Conservation (phyloP, 2,797 vertebrate species). For the Megalops cyprinoides region DNA sequence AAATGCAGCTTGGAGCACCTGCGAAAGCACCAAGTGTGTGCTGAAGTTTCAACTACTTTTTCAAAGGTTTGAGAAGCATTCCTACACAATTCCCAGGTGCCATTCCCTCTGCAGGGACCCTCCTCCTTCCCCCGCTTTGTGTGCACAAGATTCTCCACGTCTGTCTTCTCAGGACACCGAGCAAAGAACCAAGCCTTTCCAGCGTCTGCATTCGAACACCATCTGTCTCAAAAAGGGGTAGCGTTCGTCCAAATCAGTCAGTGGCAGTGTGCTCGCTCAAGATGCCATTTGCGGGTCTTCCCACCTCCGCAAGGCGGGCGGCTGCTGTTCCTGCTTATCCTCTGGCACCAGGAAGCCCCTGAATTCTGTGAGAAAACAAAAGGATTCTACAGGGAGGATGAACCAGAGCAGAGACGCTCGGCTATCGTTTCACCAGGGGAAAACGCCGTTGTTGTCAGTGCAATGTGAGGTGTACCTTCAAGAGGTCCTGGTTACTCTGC, state of each 20-base stretch:
- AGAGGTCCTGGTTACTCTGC: slow-evolving; percentile 37
- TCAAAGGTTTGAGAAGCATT: neutral
- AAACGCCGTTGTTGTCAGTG: slow-evolving; percentile 44
- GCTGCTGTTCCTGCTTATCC: slow-evolving; percentile 59
- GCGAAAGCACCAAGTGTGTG: neutral
- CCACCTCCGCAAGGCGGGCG: neutral
- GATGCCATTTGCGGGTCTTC: neutral
- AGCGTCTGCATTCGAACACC: neutral
- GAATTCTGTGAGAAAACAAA: slow-evolving; percentile 51
- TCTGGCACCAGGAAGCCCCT: slow-evolving; percentile 50
- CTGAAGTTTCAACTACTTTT: neutral
- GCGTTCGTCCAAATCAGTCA: neutral
- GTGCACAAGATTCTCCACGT: slow-evolving; percentile 12
- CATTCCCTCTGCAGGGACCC: slow-evolving; percentile 6
- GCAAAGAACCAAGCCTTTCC: neutral
- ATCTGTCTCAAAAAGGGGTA: neutral
- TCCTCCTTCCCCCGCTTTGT: slow-evolving; percentile 20
- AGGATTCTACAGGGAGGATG: slow-evolving; percentile 41
- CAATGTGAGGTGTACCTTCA: slow-evolving; percentile 34
- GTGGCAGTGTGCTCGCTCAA: neutral
- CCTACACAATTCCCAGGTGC: neutral
- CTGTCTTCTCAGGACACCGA: slow-evolving; percentile 18
- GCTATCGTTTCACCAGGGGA: slow-evolving; percentile 47
- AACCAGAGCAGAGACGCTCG: slow-evolving; percentile 19
- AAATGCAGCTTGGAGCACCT: neutral